Percentiles rank a stretch among this genome's conserved stretches.
Evolutionary conservation across 1,140 invertebrate genomes (phyloP).

Genomic region (Brachionus rotundiformis): DNA sequence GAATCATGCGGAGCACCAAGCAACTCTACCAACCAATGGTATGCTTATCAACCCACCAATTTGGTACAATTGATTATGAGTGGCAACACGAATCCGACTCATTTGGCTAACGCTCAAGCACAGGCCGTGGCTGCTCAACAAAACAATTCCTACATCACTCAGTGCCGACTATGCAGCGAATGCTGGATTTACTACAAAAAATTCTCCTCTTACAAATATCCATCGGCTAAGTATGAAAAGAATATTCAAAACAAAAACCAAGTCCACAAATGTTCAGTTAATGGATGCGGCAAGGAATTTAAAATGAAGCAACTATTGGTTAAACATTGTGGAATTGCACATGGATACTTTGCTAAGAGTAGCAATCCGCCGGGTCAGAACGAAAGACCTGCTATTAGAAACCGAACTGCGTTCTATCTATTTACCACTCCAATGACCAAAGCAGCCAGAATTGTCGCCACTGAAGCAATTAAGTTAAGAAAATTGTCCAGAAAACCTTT

Average conservation of each 20-base stretch:
- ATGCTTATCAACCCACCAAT: slow-evolving; percentile 82
- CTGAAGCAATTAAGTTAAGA: background rate
- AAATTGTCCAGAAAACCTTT: slow-evolving; percentile 28
- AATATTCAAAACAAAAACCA: slow-evolving; percentile 43
- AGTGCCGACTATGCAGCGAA: slow-evolving; percentile 83
- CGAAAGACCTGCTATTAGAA: background rate
- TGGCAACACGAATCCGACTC: slow-evolving; percentile 32
- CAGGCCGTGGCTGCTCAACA: slow-evolving; percentile 61
- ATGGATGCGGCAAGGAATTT: slow-evolving; percentile 18
- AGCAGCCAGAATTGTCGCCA: slow-evolving; percentile 72
- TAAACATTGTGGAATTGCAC: slow-evolving; percentile 24
- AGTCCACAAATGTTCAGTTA: slow-evolving; percentile 42
- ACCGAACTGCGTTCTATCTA: slow-evolving; percentile 86
- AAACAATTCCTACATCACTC: slow-evolving; percentile 64
- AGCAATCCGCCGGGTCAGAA: slow-evolving; percentile 35
- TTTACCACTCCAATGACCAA: slow-evolving; percentile 81
- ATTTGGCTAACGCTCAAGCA: slow-evolving; percentile 1
- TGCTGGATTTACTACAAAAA: slow-evolving; percentile 99
- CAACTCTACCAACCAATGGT: slow-evolving; percentile 81
- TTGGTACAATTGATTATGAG: slow-evolving; percentile 54
- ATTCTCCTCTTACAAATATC: slow-evolving; percentile 85
- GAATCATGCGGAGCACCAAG: slow-evolving; percentile 48
- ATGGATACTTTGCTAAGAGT: slow-evolving; percentile 43
- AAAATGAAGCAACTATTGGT: slow-evolving; percentile 45
- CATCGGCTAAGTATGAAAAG: slow-evolving; percentile 56